Base-by-base conservation (phyloP, 2,797 vertebrate species). In the Falco concolor region DNA sequence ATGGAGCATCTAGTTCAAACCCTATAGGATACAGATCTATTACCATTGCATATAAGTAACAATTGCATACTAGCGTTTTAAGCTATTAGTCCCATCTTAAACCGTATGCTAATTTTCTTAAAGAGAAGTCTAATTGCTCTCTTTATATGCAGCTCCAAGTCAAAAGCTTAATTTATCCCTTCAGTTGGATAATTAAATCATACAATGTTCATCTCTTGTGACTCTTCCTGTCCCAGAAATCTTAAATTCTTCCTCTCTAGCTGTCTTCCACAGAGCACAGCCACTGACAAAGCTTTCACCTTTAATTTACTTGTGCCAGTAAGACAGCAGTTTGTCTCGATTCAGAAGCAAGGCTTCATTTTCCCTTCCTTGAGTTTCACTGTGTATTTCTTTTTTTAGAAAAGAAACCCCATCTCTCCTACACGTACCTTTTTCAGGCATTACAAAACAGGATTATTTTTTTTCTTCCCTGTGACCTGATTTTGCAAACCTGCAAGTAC, bases 271-370 rank as follows among this genome's bases (percentile, higher is more conserved):
- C 47, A 53, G 53, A 44, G 17, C 73, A 81, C 61, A 91, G 87
- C 73, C 90, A 75, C 81, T 95, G 93, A 96, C 79, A 94, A 88
- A 94, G 95, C 94, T 87, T 93, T 93, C 85, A 50, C 52, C 69
- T 92, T 89, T 57, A 45, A 74, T 90, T 86, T 93, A 53, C 67
- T 52, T 23, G 69, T 88, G 64, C 65, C 67, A 60, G 69, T 81
- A 80, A 93, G 92, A 89, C 95, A 89, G 89, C 81, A 47, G 38
- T 81, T 95, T 91, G 86, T 81, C 86, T 86, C 8, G 3, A 44
- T 89, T 87, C 79, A 67, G 79, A 93, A 81, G n/a, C 5, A 0
- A 93, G 76, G 56, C 70, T 82, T 94, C 72, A 18, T 93, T 82
- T 92, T 72, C 68, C 42, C 82, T 85, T 92, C 56, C 47, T 54